Conservation (phyloP, 2,888 invertebrate species). For the Yponomeuta cagnagella region DNA sequence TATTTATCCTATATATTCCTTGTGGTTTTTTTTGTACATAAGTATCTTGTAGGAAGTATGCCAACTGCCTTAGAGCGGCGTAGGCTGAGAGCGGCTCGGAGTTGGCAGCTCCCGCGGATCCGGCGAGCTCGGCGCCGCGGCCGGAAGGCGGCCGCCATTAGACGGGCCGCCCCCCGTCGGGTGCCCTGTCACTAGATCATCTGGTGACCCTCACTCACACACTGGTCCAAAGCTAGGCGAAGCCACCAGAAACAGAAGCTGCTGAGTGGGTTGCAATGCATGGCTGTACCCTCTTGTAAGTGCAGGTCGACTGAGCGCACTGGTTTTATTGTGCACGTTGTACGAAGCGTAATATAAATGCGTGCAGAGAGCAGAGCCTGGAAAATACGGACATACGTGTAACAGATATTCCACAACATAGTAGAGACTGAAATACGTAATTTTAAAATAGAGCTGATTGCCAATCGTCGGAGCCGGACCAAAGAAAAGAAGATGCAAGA, state of each 20-base stretch:
- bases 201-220: no score
- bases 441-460: no score
- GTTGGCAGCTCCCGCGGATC: constrained; percentile 7
- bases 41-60: background rate
- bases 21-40: no score
- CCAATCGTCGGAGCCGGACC: no score
- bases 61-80: background rate
- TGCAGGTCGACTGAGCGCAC: background rate
- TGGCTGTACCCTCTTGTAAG: background rate
- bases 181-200: constrained; percentile 27
- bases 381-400: background rate
- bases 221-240: no score
- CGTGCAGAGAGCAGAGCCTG: background rate
- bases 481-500: no score
- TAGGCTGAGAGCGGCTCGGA: background rate
- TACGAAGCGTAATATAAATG: background rate
- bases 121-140: constrained; percentile 32
- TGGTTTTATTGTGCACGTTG: background rate
- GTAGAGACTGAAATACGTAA: no score
- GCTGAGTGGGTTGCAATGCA: background rate
- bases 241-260: no score
- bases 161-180: constrained; percentile 20
- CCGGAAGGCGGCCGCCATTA: constrained; percentile 44
- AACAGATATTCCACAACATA: no score
- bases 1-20: no score